Base-by-base conservation (phyloP, 2,113 vertebrate species). In the Lucifuga dentata region DNA sequence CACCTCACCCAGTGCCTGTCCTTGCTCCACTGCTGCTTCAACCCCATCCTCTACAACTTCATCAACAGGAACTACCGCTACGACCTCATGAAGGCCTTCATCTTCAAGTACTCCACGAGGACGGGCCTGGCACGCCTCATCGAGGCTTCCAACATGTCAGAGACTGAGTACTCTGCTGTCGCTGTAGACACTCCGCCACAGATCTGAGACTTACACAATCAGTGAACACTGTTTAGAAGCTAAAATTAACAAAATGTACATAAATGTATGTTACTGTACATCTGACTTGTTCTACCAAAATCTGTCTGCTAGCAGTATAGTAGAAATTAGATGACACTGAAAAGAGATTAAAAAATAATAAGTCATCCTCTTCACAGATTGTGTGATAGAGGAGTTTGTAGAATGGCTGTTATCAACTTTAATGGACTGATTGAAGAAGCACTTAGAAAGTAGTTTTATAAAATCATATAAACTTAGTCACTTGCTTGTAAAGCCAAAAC, bases 11-110 rank as follows among this genome's bases (percentile, higher is more conserved):
- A 99, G 89, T 97, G 96, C 45, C 92, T 98, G 86, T 98, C 97
- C 0, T 78, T 98, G 19, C 92, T 95, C 51, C 97, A 99, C 88
- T 98, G 97, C 90, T 99, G 97, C 0, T 90, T 97, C 86, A 99
- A 99, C 83, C 97, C 97, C 1, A 94, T 98, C 48, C 94, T 99
- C 11, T 99, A 99, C 81, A 97, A 95, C 87, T 97, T 98, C 89
- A 93, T 98, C 68, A 89, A 91, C 83, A 93, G 95, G 66, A 96
- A 95, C 91, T 97, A 97, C 85, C 91, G 95, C 85, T 97, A 98
- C 0, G 95, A 98, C 92, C 94, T 98, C 72, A 97, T 98, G 96
- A 98, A 98, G 78, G 96, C 96, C 24, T 96, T 98, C 74, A 98
- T 97, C 86, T 98, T 98, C 76, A 98, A 96, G 86, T 98, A 98